Percentiles rank a stretch among this genome's conserved stretches.
Conservation (phyloP, 2,797 vertebrate species). For the Ptychadena robeensis region DNA sequence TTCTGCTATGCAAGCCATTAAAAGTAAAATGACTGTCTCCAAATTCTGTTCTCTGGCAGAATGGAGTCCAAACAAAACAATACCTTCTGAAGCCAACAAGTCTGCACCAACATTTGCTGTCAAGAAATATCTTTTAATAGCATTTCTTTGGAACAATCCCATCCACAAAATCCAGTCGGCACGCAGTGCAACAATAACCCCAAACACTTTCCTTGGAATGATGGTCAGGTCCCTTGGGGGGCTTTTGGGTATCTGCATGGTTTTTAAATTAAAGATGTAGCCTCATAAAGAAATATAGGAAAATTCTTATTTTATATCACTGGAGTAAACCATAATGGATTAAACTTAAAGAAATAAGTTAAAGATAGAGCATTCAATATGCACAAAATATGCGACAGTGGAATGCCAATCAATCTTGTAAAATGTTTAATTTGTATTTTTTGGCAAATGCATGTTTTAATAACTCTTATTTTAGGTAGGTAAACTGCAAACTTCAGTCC, state of each 20-base stretch:
- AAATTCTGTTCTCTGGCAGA: constrained; percentile 55
- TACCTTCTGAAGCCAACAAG: constrained; percentile 54
- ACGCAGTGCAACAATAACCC: constrained; percentile 29
- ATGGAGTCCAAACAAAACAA: constrained; percentile 57
- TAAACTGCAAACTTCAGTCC: not conserved
- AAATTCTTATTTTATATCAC: constrained; percentile 22
- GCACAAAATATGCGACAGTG: not conserved
- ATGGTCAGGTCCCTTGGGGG: constrained; percentile 13
- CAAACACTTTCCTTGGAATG: constrained; percentile 44
- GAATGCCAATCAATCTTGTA: not conserved
- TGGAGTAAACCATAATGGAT: not conserved
- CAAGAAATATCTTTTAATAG: constrained; percentile 60
- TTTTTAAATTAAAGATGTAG: constrained; percentile 23
- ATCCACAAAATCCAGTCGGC: constrained; percentile 33
- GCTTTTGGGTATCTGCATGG: constrained; percentile 32
- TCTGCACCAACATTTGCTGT: constrained; percentile 59
- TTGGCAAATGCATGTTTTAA: not conserved
- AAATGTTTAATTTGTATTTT: not conserved
- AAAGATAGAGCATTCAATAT: not conserved
- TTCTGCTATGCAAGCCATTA: constrained; percentile 52
- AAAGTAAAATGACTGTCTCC: constrained; percentile 56
- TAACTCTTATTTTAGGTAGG: not conserved
- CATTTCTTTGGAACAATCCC: constrained; percentile 55
- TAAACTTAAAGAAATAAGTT: not conserved
- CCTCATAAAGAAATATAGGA: constrained; percentile 14